phyloP scores from a whole-genome alignment of 2,888 invertebrate genomes.

The Cantharis rustica region DNA sequence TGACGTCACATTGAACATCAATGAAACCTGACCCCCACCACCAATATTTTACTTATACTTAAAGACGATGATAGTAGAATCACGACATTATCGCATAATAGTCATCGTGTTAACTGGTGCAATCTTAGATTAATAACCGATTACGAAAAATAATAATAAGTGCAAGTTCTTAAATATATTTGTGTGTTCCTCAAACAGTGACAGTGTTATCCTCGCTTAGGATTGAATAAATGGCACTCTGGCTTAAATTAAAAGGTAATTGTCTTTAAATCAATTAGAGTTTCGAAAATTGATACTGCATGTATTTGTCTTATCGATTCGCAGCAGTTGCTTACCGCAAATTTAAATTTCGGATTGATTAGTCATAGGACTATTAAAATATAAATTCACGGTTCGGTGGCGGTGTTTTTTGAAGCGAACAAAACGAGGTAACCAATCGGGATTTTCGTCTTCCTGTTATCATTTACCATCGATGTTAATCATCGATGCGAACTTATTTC shows the following conservation, averaged over 20 bases:
- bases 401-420: not conserved
- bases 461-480: conserved; percentile 29
- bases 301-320: not conserved
- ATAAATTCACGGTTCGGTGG: not conserved
- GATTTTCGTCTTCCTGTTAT: conserved; percentile 13
- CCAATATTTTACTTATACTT: conserved; percentile 15
- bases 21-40: conserved; percentile 23
- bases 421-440: conserved; percentile 5
- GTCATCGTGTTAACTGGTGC: conserved; percentile 18
- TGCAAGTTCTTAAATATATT: not conserved
- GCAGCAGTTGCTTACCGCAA: not conserved
- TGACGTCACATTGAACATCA: conserved; percentile 22
- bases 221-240: conserved; percentile 33
- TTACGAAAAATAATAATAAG: conserved; percentile 7
- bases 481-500: conserved; percentile 30
- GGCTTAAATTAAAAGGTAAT: conserved; percentile 31
- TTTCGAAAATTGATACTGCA: not conserved
- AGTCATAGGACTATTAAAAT: not conserved
- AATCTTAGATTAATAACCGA: conserved; percentile 24
- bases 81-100: conserved; percentile 28
- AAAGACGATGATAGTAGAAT: conserved; percentile 29
- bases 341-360: not conserved
- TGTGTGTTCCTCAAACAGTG: not conserved
- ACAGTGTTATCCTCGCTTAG: not conserved
- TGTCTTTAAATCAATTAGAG: not conserved